phyloP scores from a whole-genome alignment of 2,888 invertebrate genomes.

The Branchellion lobata region DNA sequence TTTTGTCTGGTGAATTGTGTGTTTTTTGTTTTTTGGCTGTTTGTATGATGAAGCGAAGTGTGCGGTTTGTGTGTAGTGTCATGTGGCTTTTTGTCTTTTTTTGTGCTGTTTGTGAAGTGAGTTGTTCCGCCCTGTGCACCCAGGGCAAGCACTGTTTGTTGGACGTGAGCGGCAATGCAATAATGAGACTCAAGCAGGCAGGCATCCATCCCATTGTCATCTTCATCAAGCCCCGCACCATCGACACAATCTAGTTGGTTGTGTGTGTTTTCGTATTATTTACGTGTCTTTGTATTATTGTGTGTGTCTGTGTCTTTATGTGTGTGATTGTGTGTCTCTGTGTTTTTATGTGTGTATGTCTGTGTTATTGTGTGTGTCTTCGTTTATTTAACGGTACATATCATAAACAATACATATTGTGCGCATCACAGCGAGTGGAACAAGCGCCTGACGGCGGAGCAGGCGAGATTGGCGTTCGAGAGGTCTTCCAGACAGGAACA shows the following conservation, averaged over 20 bases:
- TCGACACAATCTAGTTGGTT: constrained; percentile 67
- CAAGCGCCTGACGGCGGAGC: constrained; percentile 39
- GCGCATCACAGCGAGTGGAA: constrained; percentile 45
- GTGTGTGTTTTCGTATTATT: background rate
- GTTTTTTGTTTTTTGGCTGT: too few relatives aligned
- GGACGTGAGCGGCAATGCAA: constrained; percentile 99
- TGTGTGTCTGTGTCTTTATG: too few relatives aligned
- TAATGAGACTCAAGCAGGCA: constrained; percentile 95
- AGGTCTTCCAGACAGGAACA: constrained; percentile 38
- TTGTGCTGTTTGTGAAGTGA: too few relatives aligned
- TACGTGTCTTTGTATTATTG: too few relatives aligned
- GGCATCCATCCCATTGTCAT: constrained; percentile 95
- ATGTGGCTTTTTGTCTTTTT: too few relatives aligned
- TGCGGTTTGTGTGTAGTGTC: too few relatives aligned
- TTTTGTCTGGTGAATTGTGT: too few relatives aligned
- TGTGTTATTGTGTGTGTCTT: too few relatives aligned
- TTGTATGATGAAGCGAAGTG: too few relatives aligned
- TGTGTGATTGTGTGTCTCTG: too few relatives aligned
- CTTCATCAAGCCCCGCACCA: constrained; percentile 96
- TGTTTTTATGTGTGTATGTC: too few relatives aligned
- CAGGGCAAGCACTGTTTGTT: constrained; percentile 96
- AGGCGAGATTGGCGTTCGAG: constrained; percentile 41
- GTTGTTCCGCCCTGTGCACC: constrained; percentile 43
- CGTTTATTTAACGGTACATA: background rate
- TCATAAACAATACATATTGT: background rate